A percentile compares a stretch with the other conserved stretches of the same genome.
Evolutionary conservation across 2,888 invertebrate genomes (phyloP).

Genomic region (Agriopis leucophaearia): DNA sequence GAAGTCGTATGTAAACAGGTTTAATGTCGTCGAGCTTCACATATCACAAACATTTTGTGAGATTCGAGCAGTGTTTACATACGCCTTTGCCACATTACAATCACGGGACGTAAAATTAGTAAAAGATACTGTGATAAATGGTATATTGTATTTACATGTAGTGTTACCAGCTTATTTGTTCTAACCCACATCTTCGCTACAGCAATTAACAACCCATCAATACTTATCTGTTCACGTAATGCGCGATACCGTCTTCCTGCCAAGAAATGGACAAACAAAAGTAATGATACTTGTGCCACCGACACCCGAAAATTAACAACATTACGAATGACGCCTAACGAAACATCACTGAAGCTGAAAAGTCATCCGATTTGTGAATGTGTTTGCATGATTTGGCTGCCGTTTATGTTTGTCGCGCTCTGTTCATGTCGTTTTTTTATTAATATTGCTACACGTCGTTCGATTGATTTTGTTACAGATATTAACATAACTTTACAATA

Average conservation of each 20-base stretch:
- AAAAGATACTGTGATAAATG: slow-evolving; percentile 20
- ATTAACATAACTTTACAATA: slow-evolving; percentile 34
- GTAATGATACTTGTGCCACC: slow-evolving; percentile 68
- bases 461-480: slow-evolving; percentile 47
- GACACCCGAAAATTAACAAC: slow-evolving; percentile 73
- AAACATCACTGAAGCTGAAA: slow-evolving; percentile 71
- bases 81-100: slow-evolving; percentile 18
- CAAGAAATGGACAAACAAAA: slow-evolving; percentile 66
- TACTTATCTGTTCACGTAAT: slow-evolving; percentile 60
- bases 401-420: slow-evolving; percentile 78
- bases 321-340: slow-evolving; percentile 81
- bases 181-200: slow-evolving; percentile 56
- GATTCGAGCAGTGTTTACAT: slow-evolving; percentile 31
- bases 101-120: slow-evolving; percentile 26
- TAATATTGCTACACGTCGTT: slow-evolving; percentile 58
- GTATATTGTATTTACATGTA: slow-evolving; percentile 30
- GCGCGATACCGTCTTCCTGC: slow-evolving; percentile 85
- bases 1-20: slow-evolving; percentile 39
- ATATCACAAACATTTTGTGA: slow-evolving; percentile 4
- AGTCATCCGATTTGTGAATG: slow-evolving; percentile 77
- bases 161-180: slow-evolving; percentile 57
- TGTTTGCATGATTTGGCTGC: slow-evolving; percentile 81
- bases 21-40: neutral
- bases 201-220: slow-evolving; percentile 49
- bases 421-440: slow-evolving; percentile 52